phyloP scores from a whole-genome alignment of 2,113 vertebrate species.

The Phylloscopus whistleri region DNA sequence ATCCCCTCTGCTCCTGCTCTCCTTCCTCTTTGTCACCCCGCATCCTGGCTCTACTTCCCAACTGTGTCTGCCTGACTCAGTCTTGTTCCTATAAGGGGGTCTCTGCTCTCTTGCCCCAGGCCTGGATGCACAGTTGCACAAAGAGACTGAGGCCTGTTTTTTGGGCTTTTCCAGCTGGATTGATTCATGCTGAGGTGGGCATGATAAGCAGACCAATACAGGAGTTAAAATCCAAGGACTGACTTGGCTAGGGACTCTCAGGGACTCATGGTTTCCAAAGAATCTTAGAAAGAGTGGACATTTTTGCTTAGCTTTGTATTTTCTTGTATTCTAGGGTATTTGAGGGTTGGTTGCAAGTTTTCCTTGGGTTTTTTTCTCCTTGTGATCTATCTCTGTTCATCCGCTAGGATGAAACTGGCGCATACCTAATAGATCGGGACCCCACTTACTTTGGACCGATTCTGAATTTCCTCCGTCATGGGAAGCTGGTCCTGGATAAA shows the following conservation, averaged over 20 bases:
- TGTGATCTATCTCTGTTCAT: background rate
- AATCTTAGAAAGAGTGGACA: background rate
- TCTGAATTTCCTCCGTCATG: conserved; percentile 94
- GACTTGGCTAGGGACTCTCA: background rate
- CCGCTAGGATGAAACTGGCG: conserved; percentile 92
- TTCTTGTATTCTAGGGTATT: background rate
- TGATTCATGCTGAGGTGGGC: background rate
- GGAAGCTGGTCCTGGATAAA: conserved; percentile 97
- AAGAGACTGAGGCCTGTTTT: background rate
- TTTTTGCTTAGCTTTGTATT: background rate
- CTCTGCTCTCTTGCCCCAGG: background rate
- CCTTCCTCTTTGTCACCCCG: background rate
- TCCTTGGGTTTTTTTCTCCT: background rate
- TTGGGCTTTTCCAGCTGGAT: background rate
- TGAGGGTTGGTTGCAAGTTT: background rate
- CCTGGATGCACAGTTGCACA: background rate
- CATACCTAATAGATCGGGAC: conserved; percentile 96
- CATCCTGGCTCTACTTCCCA: background rate
- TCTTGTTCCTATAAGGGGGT: background rate
- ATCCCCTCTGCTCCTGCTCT: background rate
- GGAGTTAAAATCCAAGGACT: background rate
- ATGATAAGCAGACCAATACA: background rate
- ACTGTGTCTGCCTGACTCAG: background rate
- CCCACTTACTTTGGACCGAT: conserved; percentile 98
- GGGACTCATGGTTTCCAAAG: background rate